Evolutionary conservation across 2,113 vertebrate genomes (phyloP), one percentile per base, ranked within the genome.

Genomic region (Ramphastos sulfuratus): DNA sequence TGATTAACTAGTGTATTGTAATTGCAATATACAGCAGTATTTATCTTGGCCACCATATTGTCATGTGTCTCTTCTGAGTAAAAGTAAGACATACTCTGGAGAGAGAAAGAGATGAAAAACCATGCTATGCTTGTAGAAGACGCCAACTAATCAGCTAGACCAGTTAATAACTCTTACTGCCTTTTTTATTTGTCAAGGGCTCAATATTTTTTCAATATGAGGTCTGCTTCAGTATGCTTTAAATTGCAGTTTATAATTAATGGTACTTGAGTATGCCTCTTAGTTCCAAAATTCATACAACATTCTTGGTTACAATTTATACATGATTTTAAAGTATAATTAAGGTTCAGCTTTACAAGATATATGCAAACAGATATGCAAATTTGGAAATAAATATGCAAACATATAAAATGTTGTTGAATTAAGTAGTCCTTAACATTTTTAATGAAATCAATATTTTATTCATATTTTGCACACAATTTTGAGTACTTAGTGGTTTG

Each of bases 311-410:
- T 98, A 97, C 97, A 97, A 98, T 98, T 98, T 98, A 98, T 98
- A 98, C 96, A 95, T 96, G 96, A 98, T 98, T 98, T 98, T 96
- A 98, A 98, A 98, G 97, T 98, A 97, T 98, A 98, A 98, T 98
- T 98, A 98, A 98, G 63, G 75, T 97, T 98, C 97, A 96, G 97
- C 96, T 97, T 98, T 98, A 97, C 97, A 97, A 98, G 97, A 98
- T 98, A 98, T 98, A 98, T 98, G 98, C 98, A 98, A 98, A 98
- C 98, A 98, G 97, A 98, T 98, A 98, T 98, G 98, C 97, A 98
- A 98, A 98, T 98, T 93, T 93, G 72, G 92, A 97, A 97, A 98
- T 98, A 98, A 98, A 98, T 98, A 98, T 98, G 98, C 98, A 98
- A 98, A 98, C 97, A 97, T 98, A 98, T 97, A 98, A 98, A 98